These are phyloP conservation scores for Upupa epops DNA, from an alignment of 2,113 vertebrate genomes.

Conservation along the genomic window DNA sequence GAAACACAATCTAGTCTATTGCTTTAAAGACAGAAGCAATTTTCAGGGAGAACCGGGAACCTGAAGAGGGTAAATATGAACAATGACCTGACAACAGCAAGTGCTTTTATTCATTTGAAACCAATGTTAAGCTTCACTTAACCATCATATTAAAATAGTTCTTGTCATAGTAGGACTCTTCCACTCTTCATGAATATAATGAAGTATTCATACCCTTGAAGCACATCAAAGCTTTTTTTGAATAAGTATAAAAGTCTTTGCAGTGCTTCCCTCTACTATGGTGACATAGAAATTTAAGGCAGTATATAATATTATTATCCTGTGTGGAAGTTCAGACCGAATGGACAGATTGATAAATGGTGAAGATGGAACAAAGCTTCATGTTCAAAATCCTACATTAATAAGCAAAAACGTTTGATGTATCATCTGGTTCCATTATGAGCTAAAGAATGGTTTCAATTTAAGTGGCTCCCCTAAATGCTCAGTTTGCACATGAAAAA, in stretches of 20 bases:
- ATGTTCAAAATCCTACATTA: slow-evolving; percentile 18
- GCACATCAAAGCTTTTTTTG: slow-evolving; percentile 27
- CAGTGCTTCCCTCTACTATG: neutral
- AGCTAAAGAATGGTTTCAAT: slow-evolving; percentile 17
- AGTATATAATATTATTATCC: neutral
- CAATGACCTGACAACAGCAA: slow-evolving; percentile 7
- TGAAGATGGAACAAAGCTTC: neutral
- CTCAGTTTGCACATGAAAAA: neutral
- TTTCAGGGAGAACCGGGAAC: neutral
- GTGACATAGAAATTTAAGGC: neutral
- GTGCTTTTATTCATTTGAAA: slow-evolving; percentile 27
- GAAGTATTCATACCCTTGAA: slow-evolving; percentile 29
- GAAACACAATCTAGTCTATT: neutral
- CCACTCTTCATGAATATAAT: neutral
- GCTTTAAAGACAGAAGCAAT: neutral
- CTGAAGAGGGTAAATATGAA: slow-evolving; percentile 23
- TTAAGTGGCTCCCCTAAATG: slow-evolving; percentile 4
- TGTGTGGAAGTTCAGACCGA: neutral
- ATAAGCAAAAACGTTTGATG: slow-evolving; percentile 30
- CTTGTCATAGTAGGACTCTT: slow-evolving; percentile 2
- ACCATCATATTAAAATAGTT: neutral
- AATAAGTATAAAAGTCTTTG: neutral
- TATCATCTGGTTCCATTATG: neutral
- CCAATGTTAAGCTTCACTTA: slow-evolving; percentile 15
- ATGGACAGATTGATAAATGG: neutral